Percentiles rank a stretch among this genome's conserved stretches.
Evolutionary conservation across 2,888 invertebrate species (phyloP).

Genomic region (Therioaphis trifolii): DNA sequence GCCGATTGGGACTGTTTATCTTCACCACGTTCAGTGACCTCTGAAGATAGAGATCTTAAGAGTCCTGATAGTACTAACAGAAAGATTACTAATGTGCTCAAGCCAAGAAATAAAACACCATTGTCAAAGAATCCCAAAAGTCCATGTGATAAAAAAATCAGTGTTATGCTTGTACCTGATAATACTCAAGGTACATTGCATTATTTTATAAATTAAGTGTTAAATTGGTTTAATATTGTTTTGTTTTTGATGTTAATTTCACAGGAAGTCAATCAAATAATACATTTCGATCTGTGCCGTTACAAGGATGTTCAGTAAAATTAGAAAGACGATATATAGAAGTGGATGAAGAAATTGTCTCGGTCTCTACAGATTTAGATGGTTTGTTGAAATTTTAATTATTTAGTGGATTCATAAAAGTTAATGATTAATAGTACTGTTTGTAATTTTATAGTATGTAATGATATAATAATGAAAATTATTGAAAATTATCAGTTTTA

Average conservation of each 20-base stretch:
- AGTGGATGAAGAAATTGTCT: slow-evolving; percentile 78
- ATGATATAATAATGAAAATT: not conserved
- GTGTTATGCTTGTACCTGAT: slow-evolving; percentile 51
- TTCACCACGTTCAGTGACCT: slow-evolving; percentile 63
- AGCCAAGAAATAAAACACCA: slow-evolving; percentile 61
- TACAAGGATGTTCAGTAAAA: slow-evolving; percentile 71
- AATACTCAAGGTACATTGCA: slow-evolving; percentile 46
- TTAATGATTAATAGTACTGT: no score
- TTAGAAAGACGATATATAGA: slow-evolving; percentile 78
- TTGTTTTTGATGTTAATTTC: not conserved
- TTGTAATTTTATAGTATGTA: not conserved
- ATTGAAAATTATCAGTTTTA: not conserved
- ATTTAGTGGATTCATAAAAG: not conserved
- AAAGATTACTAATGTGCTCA: slow-evolving; percentile 57
- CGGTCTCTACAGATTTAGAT: slow-evolving; percentile 79
- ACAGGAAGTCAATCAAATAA: slow-evolving; percentile 47
- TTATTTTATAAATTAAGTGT: not conserved
- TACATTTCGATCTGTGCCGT: slow-evolving; percentile 36
- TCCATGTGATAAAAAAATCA: slow-evolving; percentile 59
- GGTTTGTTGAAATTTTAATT: slow-evolving; percentile 69
- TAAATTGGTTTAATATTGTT: not conserved
- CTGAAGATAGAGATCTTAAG: slow-evolving; percentile 57
- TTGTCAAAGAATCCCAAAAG: slow-evolving; percentile 55
- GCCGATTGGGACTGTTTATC: slow-evolving; percentile 66
- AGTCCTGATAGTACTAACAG: slow-evolving; percentile 45